Conservation (phyloP, 1,140 invertebrate species). For the Hyposmocoma kahamanoa region DNA sequence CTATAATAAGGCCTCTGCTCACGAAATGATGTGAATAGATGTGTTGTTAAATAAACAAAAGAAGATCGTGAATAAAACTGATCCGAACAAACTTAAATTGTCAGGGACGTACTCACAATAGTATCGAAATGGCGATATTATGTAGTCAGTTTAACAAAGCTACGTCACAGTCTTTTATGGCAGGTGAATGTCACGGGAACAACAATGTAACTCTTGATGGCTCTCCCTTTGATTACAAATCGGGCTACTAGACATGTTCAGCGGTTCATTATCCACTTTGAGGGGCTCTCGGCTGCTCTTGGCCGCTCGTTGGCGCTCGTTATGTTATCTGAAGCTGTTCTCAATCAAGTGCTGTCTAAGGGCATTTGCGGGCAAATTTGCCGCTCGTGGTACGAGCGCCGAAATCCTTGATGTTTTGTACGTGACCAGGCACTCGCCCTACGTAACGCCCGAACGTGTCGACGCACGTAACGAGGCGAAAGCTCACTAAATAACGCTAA, state of each 20-base stretch:
- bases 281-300: slow-evolving; percentile 5
- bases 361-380: slow-evolving; percentile 11
- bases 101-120: too few species aligned
- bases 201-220: slow-evolving; percentile 1
- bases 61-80: not conserved
- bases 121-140: not conserved
- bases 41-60: slow-evolving; percentile 1
- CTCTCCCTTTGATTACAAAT: slow-evolving; percentile 2
- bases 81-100: too few species aligned
- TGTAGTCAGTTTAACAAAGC: not conserved
- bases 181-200: not conserved
- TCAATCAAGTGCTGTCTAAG: slow-evolving; percentile 12
- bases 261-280: slow-evolving; percentile 1
- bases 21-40: not conserved
- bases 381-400: slow-evolving; percentile 2
- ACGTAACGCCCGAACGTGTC: slow-evolving; percentile 7
- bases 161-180: not conserved
- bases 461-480: slow-evolving; percentile 6
- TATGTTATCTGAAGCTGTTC: slow-evolving; percentile 12
- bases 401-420: slow-evolving; percentile 19
- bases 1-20: not conserved
- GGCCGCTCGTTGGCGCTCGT: too few species aligned
- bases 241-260: not conserved
- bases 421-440: slow-evolving; percentile 17
- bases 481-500: too few species aligned